phyloP scores from a whole-genome alignment of 2,797 vertebrate genomes.

The Rallus crepitans region DNA sequence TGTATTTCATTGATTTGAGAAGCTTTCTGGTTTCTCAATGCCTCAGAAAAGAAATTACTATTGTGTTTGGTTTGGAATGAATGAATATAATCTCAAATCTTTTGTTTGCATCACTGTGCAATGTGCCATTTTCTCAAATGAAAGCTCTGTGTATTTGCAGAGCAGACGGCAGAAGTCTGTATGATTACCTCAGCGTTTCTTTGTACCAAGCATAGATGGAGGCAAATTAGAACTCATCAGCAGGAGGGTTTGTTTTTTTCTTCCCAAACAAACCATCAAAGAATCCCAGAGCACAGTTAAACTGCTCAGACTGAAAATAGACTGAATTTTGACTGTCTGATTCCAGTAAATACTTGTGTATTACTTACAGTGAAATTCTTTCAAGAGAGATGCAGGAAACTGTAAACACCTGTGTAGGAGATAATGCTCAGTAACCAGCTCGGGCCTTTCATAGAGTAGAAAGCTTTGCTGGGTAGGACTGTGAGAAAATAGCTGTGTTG shows the following conservation, averaged over 20 bases:
- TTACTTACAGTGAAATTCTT: background rate
- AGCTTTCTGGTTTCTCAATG: slow-evolving; percentile 8
- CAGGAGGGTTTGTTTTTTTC: slow-evolving; percentile 13
- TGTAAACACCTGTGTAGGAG: background rate
- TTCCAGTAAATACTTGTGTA: background rate
- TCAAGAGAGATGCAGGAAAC: background rate
- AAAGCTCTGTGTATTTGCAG: slow-evolving; percentile 24
- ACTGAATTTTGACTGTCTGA: background rate
- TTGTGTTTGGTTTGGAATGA: slow-evolving; percentile 32
- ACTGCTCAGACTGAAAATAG: slow-evolving; percentile 51
- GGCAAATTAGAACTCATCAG: slow-evolving; percentile 43
- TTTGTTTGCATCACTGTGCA: slow-evolving; percentile 51
- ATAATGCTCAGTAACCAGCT: background rate
- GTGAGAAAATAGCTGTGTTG: background rate
- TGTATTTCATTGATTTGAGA: slow-evolving; percentile 50
- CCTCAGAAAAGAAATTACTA: slow-evolving; percentile 31
- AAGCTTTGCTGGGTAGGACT: background rate
- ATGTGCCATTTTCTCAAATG: slow-evolving; percentile 51
- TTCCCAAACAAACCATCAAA: slow-evolving; percentile 30
- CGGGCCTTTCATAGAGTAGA: background rate
- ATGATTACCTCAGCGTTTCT: slow-evolving; percentile 48
- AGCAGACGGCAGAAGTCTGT: slow-evolving; percentile 15
- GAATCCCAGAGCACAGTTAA: slow-evolving; percentile 8
- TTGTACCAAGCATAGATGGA: slow-evolving; percentile 36
- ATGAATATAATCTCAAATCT: slow-evolving; percentile 30